Evolutionary conservation across 2,797 vertebrate genomes (phyloP).

Genomic region (Premnoplex brunnescens): DNA sequence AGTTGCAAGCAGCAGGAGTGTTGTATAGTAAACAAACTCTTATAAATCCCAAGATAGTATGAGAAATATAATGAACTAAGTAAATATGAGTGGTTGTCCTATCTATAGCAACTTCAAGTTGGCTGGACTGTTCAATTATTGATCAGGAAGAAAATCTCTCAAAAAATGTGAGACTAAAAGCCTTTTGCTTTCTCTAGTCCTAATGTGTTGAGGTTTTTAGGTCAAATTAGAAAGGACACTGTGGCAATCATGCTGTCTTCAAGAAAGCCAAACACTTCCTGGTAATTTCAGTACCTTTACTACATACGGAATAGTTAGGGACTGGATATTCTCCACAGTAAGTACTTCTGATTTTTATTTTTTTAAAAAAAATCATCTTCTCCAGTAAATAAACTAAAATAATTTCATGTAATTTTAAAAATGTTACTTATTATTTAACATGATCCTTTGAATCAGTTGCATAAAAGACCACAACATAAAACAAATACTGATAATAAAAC

Average conservation of each 20-base stretch:
- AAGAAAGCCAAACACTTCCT: neutral
- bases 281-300: neutral
- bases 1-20: neutral
- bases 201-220: neutral
- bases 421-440: constrained; percentile 72
- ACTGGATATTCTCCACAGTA: neutral
- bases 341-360: constrained; percentile 14
- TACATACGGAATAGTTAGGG: neutral
- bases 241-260: neutral
- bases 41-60: neutral
- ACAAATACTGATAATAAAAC: constrained; percentile 69
- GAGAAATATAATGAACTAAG: neutral
- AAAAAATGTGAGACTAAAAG: neutral
- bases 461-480: constrained; percentile 59
- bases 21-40: neutral
- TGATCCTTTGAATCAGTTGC: constrained; percentile 66
- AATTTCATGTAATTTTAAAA: constrained; percentile 64
- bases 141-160: neutral
- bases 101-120: neutral
- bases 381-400: constrained; percentile 25
- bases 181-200: neutral
- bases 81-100: neutral
- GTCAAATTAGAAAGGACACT: neutral
- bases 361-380: neutral
- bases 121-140: neutral